Base-by-base conservation (phyloP, 2,797 vertebrate genomes). In the Phylloscopus collybita region DNA sequence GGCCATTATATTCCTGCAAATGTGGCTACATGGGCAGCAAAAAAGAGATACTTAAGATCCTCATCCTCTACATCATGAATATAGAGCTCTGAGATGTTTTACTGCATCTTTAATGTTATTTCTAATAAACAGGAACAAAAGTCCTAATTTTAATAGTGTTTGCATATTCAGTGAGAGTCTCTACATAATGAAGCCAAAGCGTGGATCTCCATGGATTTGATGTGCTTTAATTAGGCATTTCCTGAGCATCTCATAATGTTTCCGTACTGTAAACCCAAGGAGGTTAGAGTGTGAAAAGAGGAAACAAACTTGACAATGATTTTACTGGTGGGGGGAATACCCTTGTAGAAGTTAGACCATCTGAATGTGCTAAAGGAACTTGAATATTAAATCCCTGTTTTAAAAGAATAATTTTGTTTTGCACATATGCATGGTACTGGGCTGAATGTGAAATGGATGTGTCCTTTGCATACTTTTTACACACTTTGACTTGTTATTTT, bases 71-170 rank as follows among this genome's bases (percentile, higher is more conserved):
- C 8, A 5, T 60, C 23, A n/a, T 2, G n/a, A 25, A 29, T 66
- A 49, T 4, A 65, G 44, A 80, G 34, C 10, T 75, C 50, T 51
- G 47, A 80, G n/a, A n/a, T 10, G 1, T 64, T 87, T 93, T 94
- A 67, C 65, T 86, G 69, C 13, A 36, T 71, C 54, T 88, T 71
- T 86, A 73, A 66, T 89, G 21, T 49, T 89, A 38, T 78, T 90
- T 78, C 64, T 80, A 86, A 95, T 91, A 91, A 96, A 78, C 79
- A 71, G 72, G 70, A 92, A 56, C n/a, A 78, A 42, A 81, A 74
- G 5, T 76, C 26, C 53, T 3, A 3, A 40, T 95, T 90, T 94
- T 88, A 88, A 88, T 85, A 60, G 7, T 59, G 38, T 80, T 93
- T 93, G 65, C 69, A 86, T 91, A 85, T 75, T 57, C 61, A 91